Percentiles rank a stretch among this genome's conserved stretches.
These are phyloP conservation scores for Circaetus gallicus DNA, from an alignment of 2,113 vertebrate species.

Conservation along the genomic window DNA sequence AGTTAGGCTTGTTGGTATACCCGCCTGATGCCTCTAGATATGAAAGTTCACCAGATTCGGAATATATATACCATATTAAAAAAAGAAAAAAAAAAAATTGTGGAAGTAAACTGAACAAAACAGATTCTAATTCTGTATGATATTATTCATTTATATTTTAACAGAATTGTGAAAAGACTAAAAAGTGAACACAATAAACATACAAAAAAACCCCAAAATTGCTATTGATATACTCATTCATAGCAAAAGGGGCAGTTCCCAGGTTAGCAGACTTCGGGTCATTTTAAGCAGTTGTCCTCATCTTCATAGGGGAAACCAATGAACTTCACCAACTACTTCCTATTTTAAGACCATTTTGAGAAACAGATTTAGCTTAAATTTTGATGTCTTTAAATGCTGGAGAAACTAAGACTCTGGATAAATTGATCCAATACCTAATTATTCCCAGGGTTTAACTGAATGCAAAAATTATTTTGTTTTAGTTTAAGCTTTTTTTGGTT, in stretches of 20 bases:
- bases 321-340: not conserved
- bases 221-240: accelerated
- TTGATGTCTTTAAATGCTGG: not conserved
- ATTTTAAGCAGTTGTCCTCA: not conserved
- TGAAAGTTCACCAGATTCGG: accelerated
- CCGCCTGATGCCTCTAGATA: not conserved
- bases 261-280: not conserved
- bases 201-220: accelerated
- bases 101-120: not conserved
- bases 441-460: not conserved
- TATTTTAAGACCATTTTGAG: not conserved
- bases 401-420: not conserved
- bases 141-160: not conserved
- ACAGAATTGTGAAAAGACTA: not conserved
- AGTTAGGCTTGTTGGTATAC: not conserved
- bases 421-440: not conserved
- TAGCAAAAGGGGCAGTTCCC: accelerated
- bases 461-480: not conserved
- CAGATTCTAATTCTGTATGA: accelerated
- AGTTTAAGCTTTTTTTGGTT: accelerated
- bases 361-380: not conserved
- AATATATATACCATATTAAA: not conserved
- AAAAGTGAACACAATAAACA: accelerated
- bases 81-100: no score
- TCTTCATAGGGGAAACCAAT: not conserved